These are phyloP conservation scores for Arvicanthis niloticus DNA, from an alignment of 2,113 vertebrate genomes.

Conservation along the genomic window DNA sequence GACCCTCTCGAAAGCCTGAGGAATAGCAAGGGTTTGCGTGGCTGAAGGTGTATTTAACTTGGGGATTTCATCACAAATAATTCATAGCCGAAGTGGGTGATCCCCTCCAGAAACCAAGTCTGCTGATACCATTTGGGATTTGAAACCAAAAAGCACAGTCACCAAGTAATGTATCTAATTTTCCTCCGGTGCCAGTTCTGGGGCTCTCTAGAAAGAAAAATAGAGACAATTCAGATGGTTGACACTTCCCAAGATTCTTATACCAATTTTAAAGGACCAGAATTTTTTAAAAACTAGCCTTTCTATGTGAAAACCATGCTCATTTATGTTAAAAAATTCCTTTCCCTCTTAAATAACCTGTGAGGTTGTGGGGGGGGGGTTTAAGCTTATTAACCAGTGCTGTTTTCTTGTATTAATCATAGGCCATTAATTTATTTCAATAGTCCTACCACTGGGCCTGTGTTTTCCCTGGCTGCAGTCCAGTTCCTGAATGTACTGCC, in stretches of 20 bases:
- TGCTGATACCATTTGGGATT: slow-evolving; percentile 25
- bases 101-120: not conserved
- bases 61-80: slow-evolving; percentile 51
- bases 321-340: slow-evolving; percentile 28
- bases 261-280: not conserved
- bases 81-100: not conserved
- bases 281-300: not conserved
- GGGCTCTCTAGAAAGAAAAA: not conserved
- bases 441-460: slow-evolving; percentile 65
- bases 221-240: not conserved
- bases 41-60: slow-evolving; percentile 45
- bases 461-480: slow-evolving; percentile 72
- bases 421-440: slow-evolving; percentile 77
- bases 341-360: slow-evolving; percentile 51
- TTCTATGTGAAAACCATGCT: slow-evolving; percentile 27
- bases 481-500: slow-evolving; percentile 78
- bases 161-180: slow-evolving; percentile 6
- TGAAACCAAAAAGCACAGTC: slow-evolving; percentile 41
- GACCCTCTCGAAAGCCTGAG: not conserved
- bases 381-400: slow-evolving; percentile 57
- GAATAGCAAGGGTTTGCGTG: not conserved
- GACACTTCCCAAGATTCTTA: not conserved
- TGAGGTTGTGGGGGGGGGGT: not conserved
- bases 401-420: slow-evolving; percentile 72
- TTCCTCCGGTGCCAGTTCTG: not conserved